These are phyloP conservation scores for Florisuga fusca DNA, from an alignment of 2,797 vertebrate species.

Conservation along the genomic window DNA sequence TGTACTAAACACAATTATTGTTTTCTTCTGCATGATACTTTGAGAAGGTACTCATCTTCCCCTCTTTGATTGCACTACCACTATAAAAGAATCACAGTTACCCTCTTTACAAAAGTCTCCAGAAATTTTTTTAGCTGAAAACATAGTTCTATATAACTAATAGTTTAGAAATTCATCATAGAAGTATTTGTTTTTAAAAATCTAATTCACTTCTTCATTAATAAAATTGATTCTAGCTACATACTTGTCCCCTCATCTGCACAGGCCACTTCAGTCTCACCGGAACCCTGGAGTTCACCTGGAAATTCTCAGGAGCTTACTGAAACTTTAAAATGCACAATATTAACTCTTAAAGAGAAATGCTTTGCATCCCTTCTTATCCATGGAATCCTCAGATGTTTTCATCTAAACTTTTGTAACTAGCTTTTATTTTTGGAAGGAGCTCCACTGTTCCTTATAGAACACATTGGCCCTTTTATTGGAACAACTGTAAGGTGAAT, in stretches of 20 bases:
- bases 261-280: background rate
- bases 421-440: background rate
- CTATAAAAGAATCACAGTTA: background rate
- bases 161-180: background rate
- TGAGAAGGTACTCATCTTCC: background rate
- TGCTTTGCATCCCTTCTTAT: background rate
- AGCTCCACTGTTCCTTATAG: background rate
- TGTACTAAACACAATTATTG: background rate
- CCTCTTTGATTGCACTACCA: background rate
- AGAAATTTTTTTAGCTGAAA: background rate
- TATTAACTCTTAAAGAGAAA: background rate
- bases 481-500: background rate
- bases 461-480: background rate
- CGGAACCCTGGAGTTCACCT: background rate
- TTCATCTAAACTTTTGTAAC: background rate
- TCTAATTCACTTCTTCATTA: background rate
- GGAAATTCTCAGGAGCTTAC: background rate
- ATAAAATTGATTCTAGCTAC: background rate
- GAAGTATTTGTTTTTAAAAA: background rate
- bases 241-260: background rate
- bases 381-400: background rate
- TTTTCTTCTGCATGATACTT: accelerated
- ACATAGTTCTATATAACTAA: background rate
- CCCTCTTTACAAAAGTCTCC: background rate
- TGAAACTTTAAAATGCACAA: background rate